Evolutionary conservation across 2,888 invertebrate species (phyloP).

Genomic region (Melanargia galathea): DNA sequence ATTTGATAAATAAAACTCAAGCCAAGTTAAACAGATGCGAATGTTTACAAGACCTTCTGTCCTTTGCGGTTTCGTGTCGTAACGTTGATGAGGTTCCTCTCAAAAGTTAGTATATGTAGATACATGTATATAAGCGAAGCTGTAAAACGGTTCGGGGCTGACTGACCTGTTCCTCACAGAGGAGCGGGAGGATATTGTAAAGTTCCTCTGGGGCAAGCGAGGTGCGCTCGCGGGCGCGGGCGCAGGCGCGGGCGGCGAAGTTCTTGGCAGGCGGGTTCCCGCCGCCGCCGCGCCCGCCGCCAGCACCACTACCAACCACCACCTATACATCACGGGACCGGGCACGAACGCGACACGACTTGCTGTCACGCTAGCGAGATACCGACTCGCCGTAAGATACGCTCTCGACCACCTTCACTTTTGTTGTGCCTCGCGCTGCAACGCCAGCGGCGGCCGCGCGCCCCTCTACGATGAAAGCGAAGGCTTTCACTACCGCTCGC

Average conservation of each 20-base stretch:
- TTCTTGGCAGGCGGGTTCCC: constrained; percentile 71
- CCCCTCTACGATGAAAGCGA: constrained; percentile 77
- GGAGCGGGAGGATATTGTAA: constrained; percentile 71
- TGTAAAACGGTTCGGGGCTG: neutral
- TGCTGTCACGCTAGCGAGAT: constrained; percentile 61
- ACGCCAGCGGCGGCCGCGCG: constrained; percentile 49
- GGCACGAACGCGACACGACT: constrained; percentile 62
- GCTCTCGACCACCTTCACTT: constrained; percentile 72
- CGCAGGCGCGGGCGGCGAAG: constrained; percentile 72
- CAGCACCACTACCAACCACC: constrained; percentile 69
- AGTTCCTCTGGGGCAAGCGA: constrained; percentile 71
- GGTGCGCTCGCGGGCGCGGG: constrained; percentile 81
- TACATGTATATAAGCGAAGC: neutral
- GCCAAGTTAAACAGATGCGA: constrained; percentile 22
- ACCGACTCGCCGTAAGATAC: constrained; percentile 59
- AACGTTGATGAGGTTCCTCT: constrained; percentile 5
- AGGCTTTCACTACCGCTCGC: constrained; percentile 69
- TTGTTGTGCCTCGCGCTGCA: constrained; percentile 56
- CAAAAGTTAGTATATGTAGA: neutral
- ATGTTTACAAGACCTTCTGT: constrained; percentile 29
- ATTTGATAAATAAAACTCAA: constrained; percentile 19
- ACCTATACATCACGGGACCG: constrained; percentile 64
- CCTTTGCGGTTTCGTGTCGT: constrained; percentile 25
- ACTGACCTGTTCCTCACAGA: constrained; percentile 78
- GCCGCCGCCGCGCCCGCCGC: constrained; percentile 58